Evolutionary conservation across 2,113 vertebrate genomes (phyloP), one percentile per base, ranked within the genome.

Genomic region (Hassar affinis): DNA sequence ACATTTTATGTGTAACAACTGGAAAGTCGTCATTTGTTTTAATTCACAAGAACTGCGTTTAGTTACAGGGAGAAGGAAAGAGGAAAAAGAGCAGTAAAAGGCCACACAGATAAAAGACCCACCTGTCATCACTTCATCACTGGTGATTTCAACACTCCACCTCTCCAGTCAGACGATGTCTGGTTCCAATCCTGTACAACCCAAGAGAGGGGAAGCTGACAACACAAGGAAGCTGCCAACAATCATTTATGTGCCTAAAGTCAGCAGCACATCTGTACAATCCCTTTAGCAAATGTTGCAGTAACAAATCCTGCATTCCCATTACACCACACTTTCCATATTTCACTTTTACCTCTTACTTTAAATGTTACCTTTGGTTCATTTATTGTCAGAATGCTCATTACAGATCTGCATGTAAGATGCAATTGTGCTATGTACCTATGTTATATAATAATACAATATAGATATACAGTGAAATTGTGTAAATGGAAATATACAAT

Each of bases 71-170:
- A 59, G 68, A 64, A 61, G 72, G 49, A 71, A 45, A 51, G 27
- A 74, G 57, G 61, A 74, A 84, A 33, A 47, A 15, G 49, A 59
- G 79, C n/a, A 82, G 64, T 83, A 76, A 81, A 75, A 87, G 66
- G 52, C 80, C 82, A 83, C 78, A 85, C 79, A 90, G 83, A 89
- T 88, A 86, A 91, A 87, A 91, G 84, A 86, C 82, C 84, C 91
- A 93, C 84, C 93, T 94, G 93, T 92, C 91, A 89, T 88, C 89
- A 88, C 90, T 92, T 83, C 81, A 81, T 92, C 92, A 89, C 1
- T 79, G 79, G 25, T 33, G 68, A 88, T 86, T 88, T 90, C 84
- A 85, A 88, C 91, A 27, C 61, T 78, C 64, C 76, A 78, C 83
- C 89, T 87, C 72, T 72, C 76, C 33, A 61, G 2, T 64, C 35